phyloP scores from a whole-genome alignment of 1,140 invertebrate genomes.

The Zaprionus gabonicus region DNA sequence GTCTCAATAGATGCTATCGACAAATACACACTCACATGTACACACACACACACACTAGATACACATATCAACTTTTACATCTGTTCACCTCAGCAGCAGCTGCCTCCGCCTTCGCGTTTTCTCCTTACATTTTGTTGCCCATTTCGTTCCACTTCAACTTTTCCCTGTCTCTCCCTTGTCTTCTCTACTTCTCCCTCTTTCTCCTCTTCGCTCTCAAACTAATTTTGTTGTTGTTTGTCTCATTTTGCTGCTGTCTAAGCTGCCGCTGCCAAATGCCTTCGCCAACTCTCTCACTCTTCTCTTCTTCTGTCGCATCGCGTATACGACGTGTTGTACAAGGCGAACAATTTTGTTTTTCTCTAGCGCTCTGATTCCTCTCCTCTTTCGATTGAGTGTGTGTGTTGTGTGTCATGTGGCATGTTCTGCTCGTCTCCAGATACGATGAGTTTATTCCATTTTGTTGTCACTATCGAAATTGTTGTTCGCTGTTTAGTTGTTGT shows the following conservation, averaged over 20 bases:
- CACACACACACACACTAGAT: conserved; percentile 19
- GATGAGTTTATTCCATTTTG: conserved; percentile 58
- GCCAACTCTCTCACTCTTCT: conserved; percentile 12
- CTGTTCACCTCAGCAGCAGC: conserved; percentile 30
- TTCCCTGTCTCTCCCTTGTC: not conserved
- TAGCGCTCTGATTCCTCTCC: conserved; percentile 1
- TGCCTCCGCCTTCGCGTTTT: not conserved
- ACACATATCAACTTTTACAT: conserved; percentile 41
- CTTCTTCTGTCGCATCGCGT: conserved; percentile 25
- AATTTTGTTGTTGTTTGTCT: conserved; percentile 62
- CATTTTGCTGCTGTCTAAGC: conserved; percentile 39
- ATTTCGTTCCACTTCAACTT: conserved; percentile 38
- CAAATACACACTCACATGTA: conserved; percentile 20
- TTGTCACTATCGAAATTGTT: conserved; percentile 41
- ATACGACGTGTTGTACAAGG: conserved; percentile 67
- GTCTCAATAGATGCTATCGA: conserved; percentile 36
- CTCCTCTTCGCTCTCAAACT: conserved; percentile 38
- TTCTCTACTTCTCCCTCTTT: not conserved
- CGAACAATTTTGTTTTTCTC: conserved; percentile 45
- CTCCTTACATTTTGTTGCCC: conserved; percentile 24
- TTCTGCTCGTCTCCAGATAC: conserved; percentile 42
- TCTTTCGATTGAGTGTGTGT: conserved; percentile 42
- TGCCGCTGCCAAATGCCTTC: conserved; percentile 44
- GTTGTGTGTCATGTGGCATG: conserved; percentile 58
- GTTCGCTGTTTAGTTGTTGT: conserved; percentile 22